Conservation (phyloP, 2,888 invertebrate species). For the Hirudinaria manillensis region DNA sequence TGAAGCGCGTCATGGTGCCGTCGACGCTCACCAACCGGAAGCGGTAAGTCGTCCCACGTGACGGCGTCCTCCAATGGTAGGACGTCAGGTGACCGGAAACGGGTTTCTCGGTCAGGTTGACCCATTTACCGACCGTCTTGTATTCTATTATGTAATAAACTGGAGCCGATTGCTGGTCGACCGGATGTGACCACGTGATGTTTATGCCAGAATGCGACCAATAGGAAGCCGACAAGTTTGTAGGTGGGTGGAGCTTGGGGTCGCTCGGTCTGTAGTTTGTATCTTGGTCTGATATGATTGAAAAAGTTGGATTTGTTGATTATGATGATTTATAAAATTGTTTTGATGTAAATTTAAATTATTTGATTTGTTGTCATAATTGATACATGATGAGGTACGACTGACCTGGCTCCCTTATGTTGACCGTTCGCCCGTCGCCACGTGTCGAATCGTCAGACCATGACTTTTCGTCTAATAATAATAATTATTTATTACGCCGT, state of each 20-base stretch:
- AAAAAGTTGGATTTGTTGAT: background rate
- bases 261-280: background rate
- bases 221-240: constrained; percentile 20
- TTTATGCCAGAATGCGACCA: constrained; percentile 15
- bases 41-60: constrained; percentile 36
- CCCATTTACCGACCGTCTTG: constrained; percentile 39
- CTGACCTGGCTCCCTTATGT: background rate
- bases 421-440: background rate
- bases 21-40: constrained; percentile 32
- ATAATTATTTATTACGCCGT: too few species aligned
- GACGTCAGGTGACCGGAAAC: constrained; percentile 26
- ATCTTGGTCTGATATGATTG: background rate
- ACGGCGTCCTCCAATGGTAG: constrained; percentile 37
- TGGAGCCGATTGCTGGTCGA: constrained; percentile 43
- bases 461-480: constrained; percentile 20
- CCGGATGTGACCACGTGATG: constrained; percentile 24
- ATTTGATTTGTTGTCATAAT: too few species aligned
- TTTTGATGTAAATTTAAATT: background rate
- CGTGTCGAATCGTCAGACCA: constrained; percentile 12
- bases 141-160: constrained; percentile 46
- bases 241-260: constrained; percentile 19
- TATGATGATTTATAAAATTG: background rate
- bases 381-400: too few species aligned
- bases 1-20: background rate
- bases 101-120: constrained; percentile 21